A percentile compares a stretch with the other conserved stretches of the same genome.
phyloP scores from a whole-genome alignment of 2,888 invertebrate species.

The Mamestra brassicae region DNA sequence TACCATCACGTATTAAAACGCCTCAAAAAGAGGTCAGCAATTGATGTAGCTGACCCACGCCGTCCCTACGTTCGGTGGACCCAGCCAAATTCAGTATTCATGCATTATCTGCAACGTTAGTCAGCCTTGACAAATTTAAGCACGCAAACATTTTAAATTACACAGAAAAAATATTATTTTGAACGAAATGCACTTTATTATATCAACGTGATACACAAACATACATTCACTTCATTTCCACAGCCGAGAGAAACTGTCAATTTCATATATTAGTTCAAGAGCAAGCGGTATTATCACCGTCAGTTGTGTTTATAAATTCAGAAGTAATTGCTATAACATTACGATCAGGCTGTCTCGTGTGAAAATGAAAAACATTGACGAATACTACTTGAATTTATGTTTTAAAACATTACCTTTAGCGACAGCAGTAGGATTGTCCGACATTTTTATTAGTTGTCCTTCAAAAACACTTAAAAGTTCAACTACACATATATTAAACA shows the following conservation, averaged over 20 bases:
- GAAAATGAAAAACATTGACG: conserved; percentile 29
- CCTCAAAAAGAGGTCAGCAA: conserved; percentile 35
- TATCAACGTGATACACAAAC: neutral
- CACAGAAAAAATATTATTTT: neutral
- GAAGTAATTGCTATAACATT: conserved; percentile 17
- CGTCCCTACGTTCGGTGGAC: neutral
- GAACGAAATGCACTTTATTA: neutral
- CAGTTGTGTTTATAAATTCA: conserved; percentile 7
- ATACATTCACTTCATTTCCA: conserved; percentile 36
- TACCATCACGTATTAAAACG: conserved; percentile 16
- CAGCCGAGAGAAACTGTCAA: conserved; percentile 17
- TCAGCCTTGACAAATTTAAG: neutral
- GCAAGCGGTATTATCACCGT: neutral
- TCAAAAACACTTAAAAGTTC: conserved; percentile 62
- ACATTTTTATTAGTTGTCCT: conserved; percentile 73
- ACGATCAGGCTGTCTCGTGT: conserved; percentile 21
- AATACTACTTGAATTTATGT: conserved; percentile 19
- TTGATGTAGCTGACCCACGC: conserved; percentile 27
- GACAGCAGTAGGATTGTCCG: conserved; percentile 79
- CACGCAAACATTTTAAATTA: conserved; percentile 3
- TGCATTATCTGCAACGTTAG: conserved; percentile 23
- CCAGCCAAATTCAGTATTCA: conserved; percentile 31
- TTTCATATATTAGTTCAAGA: conserved; percentile 9
- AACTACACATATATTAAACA: conserved; percentile 61
- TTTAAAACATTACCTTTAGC: conserved; percentile 77